These are phyloP conservation scores for Amazona vittata DNA, from an alignment of 2,113 vertebrate genomes.

Conservation along the genomic window DNA sequence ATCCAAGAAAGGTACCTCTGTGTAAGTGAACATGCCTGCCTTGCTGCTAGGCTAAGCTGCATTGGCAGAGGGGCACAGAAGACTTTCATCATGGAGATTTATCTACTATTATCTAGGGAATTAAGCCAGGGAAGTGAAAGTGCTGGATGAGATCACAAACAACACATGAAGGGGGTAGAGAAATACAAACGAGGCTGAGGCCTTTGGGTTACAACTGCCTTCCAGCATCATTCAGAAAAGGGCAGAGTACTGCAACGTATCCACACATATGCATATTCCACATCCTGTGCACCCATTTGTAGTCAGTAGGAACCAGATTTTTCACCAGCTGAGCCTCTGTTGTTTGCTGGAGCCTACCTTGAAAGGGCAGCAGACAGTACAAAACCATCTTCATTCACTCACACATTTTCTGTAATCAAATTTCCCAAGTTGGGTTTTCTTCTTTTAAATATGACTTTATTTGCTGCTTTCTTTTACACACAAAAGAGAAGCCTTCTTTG, in stretches of 20 bases:
- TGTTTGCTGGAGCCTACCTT: neutral
- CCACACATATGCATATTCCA: no score
- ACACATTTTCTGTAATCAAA: neutral
- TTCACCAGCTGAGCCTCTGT: neutral
- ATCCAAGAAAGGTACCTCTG: neutral
- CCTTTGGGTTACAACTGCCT: rapidly evolving
- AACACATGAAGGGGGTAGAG: neutral
- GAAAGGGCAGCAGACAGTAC: neutral
- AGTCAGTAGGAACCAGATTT: neutral
- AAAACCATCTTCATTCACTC: neutral
- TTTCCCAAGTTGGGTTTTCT: neutral
- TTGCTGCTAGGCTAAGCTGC: neutral
- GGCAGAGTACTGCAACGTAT: neutral
- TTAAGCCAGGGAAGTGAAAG: neutral
- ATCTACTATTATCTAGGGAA: neutral
- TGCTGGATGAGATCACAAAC: neutral
- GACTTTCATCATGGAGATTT: neutral
- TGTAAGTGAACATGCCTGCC: rapidly evolving
- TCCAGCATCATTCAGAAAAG: neutral
- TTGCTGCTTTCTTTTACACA: neutral
- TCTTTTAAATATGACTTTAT: neutral
- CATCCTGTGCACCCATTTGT: rapidly evolving
- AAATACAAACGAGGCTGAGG: neutral
- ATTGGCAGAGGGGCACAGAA: neutral
- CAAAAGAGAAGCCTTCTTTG: neutral